Evolutionary conservation across 2,797 vertebrate species (phyloP), one percentile per base, ranked within the genome.

Genomic region (Picus viridis): DNA sequence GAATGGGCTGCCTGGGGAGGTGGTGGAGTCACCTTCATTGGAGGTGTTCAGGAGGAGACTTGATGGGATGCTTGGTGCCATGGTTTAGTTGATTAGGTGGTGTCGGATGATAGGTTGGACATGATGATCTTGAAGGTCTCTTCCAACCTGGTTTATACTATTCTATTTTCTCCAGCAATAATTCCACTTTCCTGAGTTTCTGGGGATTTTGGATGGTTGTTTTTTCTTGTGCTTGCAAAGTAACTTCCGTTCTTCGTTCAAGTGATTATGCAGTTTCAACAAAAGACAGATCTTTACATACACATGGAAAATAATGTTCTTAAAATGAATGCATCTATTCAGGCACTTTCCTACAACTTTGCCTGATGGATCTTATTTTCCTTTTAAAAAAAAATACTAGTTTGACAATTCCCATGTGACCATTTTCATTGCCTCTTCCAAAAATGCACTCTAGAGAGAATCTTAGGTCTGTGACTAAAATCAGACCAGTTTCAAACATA

Each of bases 401-500:
- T 90, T 93, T 89, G 59, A 59, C 70, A 24, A 43, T 83, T 93
- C 76, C 72, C 67, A 34, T 47, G 36, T 53, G 84, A 74, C 56
- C 1, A 0, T 89, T 93, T 91, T 75, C 70, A 72, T 95, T 91
- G 81, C 43, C 16, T 69, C 79, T 57, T 43, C 70, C 26, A 85
- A 83, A 83, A 89, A 43, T 75, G 57, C 36, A 23, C 73, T 20
- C 19, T 63, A 76, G 83, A 88, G 87, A 95, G 93, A 91, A 93
- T 93, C 89, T 45, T 49, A 61, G 34, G 29, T 57, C 47, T 92
- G 26, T 92, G 76, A 51, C 70, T 86, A 58, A 92, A 95, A 92
- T 90, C 90, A 87, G 76, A 86, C 65, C 45, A 54, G 45, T 89
- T 95, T 91, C 59, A 92, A 94, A 86, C 77, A 76, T 81, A 94